Base-by-base conservation (phyloP, 2,113 vertebrate species). In the Copsychus sechellarum region DNA sequence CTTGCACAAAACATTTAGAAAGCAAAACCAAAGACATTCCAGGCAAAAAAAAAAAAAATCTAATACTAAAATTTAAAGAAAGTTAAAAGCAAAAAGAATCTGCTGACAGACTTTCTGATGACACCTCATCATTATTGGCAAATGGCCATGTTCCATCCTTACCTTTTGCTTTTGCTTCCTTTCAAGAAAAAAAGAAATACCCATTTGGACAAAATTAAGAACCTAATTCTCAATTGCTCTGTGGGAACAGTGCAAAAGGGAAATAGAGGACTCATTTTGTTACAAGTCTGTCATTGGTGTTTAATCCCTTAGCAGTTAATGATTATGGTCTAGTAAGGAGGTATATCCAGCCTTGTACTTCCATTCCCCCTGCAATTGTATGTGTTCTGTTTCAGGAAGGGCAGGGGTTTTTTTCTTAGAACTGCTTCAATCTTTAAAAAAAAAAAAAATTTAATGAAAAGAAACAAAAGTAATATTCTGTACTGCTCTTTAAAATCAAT, bases 241-340 rank as follows among this genome's bases (percentile, higher is more conserved):
- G 47, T 84, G 96, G 96, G 96, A 93, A 98, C 98, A 92, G 71
- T 76, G 7, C 88, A 95, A 14, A 60, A 93, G 24, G 87, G 72
- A 87, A 91, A 95, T 42, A 90, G 13, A 97, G 34, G 96, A 97
- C 36, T 97, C 91, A 13, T 96, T 98, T 64, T 98, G 97, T 87
- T 97, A 98, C 82, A 98, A 98, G 92, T 96, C 94, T 21, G 65
- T 98, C 19, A 97, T 94, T 77, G 91, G 97, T 91, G 98, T 98
- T 88, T 98, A 98, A 80, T 62, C 98, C 97, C 42, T 97, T 98
- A 95, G 93, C 98, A 94, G 97, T 98, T 96, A 98, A 97, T 88
- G 98, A 97, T 79, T 98, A 97, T 95, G 98, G 98, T 93, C 93
- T 99, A 97, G 97, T 98, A 97, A 98, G 98, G 90, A 80, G 21